Base-by-base conservation (phyloP, 1,140 invertebrate species). In the Hypothenemus hampei region DNA sequence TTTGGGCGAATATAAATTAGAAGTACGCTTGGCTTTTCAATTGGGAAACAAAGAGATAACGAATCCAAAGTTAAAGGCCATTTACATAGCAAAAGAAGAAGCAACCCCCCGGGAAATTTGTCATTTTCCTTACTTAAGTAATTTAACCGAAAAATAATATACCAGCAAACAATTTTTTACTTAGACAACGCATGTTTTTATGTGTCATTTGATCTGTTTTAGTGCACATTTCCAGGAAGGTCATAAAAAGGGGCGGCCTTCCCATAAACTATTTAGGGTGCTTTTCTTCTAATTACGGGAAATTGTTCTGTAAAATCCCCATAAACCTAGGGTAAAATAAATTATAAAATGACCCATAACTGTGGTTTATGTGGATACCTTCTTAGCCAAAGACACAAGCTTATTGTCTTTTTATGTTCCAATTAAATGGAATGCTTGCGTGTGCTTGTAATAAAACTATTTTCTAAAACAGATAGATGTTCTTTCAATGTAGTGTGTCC, bases 61-160 rank as follows among this genome's bases (percentile, higher is more conserved):
- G 54, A 49, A 31, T 56, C 51, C 43, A 29, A 57, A 62, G 57
- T 53, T 60, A 60, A 64, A 41, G 61, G 50, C 58, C 66, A 68
- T 68, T 68, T 69, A 66, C 63, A 63, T 62, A 65, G 65, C 59
- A 39, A 46, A 45, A 43, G 26, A 54, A 46, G 29, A 46, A 35
- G 23, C n/a, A 3, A n/a, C n/a, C n/a, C n/a, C n/a, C n/a, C n/a
- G n/a, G 33, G 43, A 46, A 54, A 54, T 54, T 54, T 54, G 43
- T 54, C 51, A 52, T 52, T 43, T 52, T 31, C 37, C 26, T 37
- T 41, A 16, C 33, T 26, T 15, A 33, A 24, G 19, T 20, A n/a
- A n/a, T n/a, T n/a, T n/a, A n/a, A n/a, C n/a, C n/a, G n/a, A n/a
- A n/a, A n/a, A n/a, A n/a, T n/a, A n/a, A n/a, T n/a, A n/a, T n/a